Evolutionary conservation across 2,797 vertebrate species (phyloP).

Genomic region (Aeoliscus strigatus): DNA sequence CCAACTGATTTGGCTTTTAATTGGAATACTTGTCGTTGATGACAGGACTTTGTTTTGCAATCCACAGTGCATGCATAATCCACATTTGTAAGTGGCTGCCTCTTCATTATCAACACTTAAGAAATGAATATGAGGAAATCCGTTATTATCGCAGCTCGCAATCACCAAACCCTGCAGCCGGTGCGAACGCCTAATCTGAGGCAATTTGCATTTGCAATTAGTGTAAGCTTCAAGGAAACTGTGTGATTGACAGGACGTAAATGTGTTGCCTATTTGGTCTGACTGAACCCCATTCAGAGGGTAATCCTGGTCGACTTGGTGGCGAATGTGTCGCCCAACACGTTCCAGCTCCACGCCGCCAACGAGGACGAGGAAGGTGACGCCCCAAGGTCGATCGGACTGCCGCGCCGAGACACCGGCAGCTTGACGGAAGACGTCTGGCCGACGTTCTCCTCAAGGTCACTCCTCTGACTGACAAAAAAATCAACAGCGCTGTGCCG

Average conservation of each 20-base stretch:
- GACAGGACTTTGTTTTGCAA: slow-evolving; percentile 36
- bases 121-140: slow-evolving; percentile 54
- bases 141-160: slow-evolving; percentile 49
- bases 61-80: slow-evolving; percentile 48
- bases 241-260: slow-evolving; percentile 51
- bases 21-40: slow-evolving; percentile 43
- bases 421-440: no score
- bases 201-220: slow-evolving; percentile 70
- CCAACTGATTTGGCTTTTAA: slow-evolving; percentile 25
- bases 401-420: no score
- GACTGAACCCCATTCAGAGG: slow-evolving; percentile 39
- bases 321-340: background rate
- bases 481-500: slow-evolving; percentile 4
- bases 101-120: slow-evolving; percentile 57
- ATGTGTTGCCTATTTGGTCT: slow-evolving; percentile 38
- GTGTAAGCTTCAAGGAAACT: slow-evolving; percentile 46
- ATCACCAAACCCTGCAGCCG: slow-evolving; percentile 56
- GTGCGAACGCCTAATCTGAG: slow-evolving; percentile 50
- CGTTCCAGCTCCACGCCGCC: no score
- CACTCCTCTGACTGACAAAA: slow-evolving; percentile 39
- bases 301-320: slow-evolving; percentile 9
- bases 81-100: slow-evolving; percentile 48
- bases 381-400: no score
- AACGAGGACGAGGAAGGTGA: no score
- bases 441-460: slow-evolving; percentile 31